These are phyloP conservation scores for Mallotus villosus DNA, from an alignment of 2,797 vertebrate genomes.

Conservation along the genomic window DNA sequence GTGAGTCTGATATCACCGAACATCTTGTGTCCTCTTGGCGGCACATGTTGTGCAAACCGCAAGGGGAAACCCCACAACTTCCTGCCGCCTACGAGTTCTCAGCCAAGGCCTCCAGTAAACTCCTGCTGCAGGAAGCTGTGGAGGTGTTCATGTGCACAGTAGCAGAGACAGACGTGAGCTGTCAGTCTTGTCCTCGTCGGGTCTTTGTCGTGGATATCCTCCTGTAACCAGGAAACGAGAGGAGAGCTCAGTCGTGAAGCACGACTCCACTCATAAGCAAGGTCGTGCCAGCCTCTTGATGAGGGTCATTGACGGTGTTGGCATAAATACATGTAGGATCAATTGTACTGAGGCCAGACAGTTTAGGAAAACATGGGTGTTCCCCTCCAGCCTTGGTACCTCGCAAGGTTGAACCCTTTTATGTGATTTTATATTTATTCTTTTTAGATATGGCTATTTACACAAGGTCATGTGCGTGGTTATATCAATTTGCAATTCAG, in stretches of 20 bases:
- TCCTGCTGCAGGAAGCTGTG: no score
- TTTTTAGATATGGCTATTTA: no score
- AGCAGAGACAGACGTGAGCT: background rate
- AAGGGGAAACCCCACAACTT: constrained; percentile 27
- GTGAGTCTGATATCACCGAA: background rate
- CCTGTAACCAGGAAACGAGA: background rate
- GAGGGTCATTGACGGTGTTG: background rate
- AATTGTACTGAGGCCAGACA: no score
- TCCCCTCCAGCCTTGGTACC: no score
- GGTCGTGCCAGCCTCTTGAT: background rate
- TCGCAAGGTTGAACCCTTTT: no score
- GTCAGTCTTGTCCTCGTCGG: background rate
- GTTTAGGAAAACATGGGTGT: no score
- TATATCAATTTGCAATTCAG: no score
- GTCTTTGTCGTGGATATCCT: background rate
- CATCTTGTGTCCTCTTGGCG: background rate
- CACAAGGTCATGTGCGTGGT: no score
- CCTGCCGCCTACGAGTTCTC: background rate
- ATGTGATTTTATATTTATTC: no score
- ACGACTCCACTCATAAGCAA: background rate
- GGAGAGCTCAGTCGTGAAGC: background rate
- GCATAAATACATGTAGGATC: no score
- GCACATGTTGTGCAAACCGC: constrained; percentile 4
- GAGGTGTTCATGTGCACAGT: background rate
- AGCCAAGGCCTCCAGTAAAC: background rate